A percentile compares a stretch with the other conserved stretches of the same genome.
Conservation (phyloP, 2,888 invertebrate species). For the Trachelus tabidus region DNA sequence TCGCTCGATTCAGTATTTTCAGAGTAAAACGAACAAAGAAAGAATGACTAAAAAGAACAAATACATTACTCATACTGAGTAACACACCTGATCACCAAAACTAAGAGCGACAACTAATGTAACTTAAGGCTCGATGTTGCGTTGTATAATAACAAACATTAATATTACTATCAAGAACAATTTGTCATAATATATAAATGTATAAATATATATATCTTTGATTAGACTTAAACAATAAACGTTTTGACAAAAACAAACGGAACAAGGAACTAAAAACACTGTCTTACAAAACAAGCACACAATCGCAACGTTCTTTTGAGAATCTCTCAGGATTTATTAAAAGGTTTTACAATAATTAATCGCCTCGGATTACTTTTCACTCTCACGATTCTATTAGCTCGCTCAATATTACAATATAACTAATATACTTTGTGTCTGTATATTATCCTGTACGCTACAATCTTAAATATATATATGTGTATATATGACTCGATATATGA, state of each 20-base stretch:
- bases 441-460: constrained; percentile 30
- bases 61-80: not conserved
- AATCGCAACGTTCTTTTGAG: constrained; percentile 31
- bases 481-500: constrained; percentile 24
- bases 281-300: not conserved
- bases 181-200: constrained; percentile 30
- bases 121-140: constrained; percentile 17
- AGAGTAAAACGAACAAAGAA: constrained; percentile 9
- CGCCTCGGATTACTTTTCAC: constrained; percentile 36
- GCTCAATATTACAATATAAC: constrained; percentile 49
- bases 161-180: constrained; percentile 34
- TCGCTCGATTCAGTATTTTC: constrained; percentile 16
- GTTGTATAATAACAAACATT: constrained; percentile 40
- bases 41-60: not conserved
- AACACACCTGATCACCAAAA: not conserved
- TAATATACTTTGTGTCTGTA: constrained; percentile 37
- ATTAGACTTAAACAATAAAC: constrained; percentile 40
- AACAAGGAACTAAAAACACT: constrained; percentile 18
- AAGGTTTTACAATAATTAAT: constrained; percentile 51
- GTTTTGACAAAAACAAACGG: constrained; percentile 35
- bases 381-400: constrained; percentile 9
- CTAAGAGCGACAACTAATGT: constrained; percentile 19
- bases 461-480: constrained; percentile 24
- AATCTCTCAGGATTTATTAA: constrained; percentile 58
- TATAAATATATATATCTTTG: constrained; percentile 35